phyloP scores from a whole-genome alignment of 2,888 invertebrate genomes.

The Trichogramma dendrolimi region DNA sequence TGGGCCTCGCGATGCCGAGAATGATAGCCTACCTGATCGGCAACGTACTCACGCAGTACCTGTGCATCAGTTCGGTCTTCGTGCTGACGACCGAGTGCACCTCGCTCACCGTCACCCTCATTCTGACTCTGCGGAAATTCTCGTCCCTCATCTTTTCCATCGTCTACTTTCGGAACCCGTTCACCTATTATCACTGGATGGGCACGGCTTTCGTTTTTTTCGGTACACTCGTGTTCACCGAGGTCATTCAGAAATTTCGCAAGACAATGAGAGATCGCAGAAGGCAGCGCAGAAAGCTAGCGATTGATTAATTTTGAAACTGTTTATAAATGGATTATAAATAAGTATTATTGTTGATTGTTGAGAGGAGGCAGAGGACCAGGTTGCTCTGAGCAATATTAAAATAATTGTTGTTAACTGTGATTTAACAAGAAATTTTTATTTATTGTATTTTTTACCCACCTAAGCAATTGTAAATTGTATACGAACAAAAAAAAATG shows the following conservation, averaged over 20 bases:
- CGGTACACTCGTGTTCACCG: slow-evolving; percentile 90
- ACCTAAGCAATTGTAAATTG: too few species aligned
- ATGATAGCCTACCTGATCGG: slow-evolving; percentile 73
- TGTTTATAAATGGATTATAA: too few species aligned
- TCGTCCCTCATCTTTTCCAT: slow-evolving; percentile 90
- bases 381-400: too few species aligned
- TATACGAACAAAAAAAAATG: too few species aligned
- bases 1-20: slow-evolving; percentile 65
- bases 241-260: slow-evolving; percentile 60
- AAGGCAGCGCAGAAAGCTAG: too few species aligned
- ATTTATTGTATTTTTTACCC: too few species aligned
- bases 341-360: too few species aligned
- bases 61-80: slow-evolving; percentile 94
- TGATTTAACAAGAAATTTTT: too few species aligned
- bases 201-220: slow-evolving; percentile 86
- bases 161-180: slow-evolving; percentile 88
- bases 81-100: slow-evolving; percentile 89
- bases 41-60: slow-evolving; percentile 81
- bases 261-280: slow-evolving; percentile 11
- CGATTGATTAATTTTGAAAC: too few species aligned
- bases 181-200: slow-evolving; percentile 85
- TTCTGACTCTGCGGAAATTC: slow-evolving; percentile 94
- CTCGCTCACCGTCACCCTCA: slow-evolving; percentile 90
- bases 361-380: too few species aligned
- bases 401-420: too few species aligned